A percentile compares a stretch with the other conserved stretches of the same genome.
These are phyloP conservation scores for Eudyptes chrysolophus DNA, from an alignment of 2,113 vertebrate species.

Conservation along the genomic window DNA sequence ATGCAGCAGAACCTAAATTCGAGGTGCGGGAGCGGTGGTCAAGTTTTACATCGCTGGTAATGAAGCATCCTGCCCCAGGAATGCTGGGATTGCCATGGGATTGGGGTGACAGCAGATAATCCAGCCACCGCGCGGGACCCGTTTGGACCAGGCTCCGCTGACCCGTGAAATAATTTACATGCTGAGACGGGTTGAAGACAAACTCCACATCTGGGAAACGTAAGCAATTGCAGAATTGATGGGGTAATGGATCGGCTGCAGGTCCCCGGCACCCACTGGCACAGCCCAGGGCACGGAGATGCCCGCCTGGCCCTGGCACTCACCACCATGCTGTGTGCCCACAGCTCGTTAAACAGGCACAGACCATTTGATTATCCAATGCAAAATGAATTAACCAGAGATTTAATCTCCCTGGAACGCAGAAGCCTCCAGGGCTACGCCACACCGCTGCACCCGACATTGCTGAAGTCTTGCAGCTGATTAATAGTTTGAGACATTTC, in stretches of 20 bases:
- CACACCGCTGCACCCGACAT: rapidly evolving
- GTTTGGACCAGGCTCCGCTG: not conserved
- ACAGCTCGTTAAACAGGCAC: not conserved
- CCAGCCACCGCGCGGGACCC: rapidly evolving
- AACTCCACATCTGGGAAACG: not conserved
- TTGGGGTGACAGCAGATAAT: not conserved
- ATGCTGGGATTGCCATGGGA: conserved; percentile 39
- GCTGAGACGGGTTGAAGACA: rapidly evolving
- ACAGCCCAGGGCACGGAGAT: not conserved
- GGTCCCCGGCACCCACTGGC: rapidly evolving
- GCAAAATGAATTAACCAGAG: not conserved
- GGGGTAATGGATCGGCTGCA: not conserved
- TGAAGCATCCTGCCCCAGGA: not conserved
- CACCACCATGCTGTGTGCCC: rapidly evolving
- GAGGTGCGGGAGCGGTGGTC: not conserved
- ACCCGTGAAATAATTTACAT: not conserved
- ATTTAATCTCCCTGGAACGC: not conserved
- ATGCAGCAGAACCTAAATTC: not conserved
- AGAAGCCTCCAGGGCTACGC: not conserved
- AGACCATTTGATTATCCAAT: not conserved
- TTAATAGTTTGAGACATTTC: not conserved
- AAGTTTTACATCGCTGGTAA: not conserved
- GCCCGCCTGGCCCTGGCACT: not conserved
- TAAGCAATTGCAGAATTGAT: rapidly evolving
- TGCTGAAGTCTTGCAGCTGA: not conserved